Evolutionary conservation across 2,888 invertebrate species (phyloP).

Genomic region (Aromia moschata): DNA sequence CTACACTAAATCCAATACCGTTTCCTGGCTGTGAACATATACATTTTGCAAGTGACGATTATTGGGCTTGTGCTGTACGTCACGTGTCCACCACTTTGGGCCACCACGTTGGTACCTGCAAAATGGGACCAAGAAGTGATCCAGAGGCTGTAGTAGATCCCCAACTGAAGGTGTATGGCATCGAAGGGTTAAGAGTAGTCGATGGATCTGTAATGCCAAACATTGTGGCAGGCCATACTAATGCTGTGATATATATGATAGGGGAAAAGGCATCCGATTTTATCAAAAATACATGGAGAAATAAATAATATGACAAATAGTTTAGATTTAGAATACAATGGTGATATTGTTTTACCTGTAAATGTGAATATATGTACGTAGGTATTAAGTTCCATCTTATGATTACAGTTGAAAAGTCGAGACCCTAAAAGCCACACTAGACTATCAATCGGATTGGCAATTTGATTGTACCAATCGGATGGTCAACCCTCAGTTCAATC

Average conservation of each 20-base stretch:
- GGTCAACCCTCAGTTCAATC: no score
- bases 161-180: slow-evolving; percentile 64
- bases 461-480: no score
- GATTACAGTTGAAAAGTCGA: no score
- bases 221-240: slow-evolving; percentile 68
- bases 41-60: slow-evolving; percentile 71
- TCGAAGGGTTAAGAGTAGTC: slow-evolving; percentile 67
- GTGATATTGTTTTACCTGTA: no score
- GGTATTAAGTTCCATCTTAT: no score
- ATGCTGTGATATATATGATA: slow-evolving; percentile 68
- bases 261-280: slow-evolving; percentile 69
- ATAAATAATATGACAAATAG: no score
- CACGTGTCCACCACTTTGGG: slow-evolving; percentile 77
- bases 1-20: slow-evolving; percentile 66
- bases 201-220: slow-evolving; percentile 70
- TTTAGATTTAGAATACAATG: no score
- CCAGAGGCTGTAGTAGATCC: slow-evolving; percentile 64
- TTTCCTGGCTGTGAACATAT: slow-evolving; percentile 75
- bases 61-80: slow-evolving; percentile 79
- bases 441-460: no score
- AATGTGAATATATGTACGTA: no score
- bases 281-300: slow-evolving; percentile 63
- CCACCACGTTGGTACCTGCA: slow-evolving; percentile 70
- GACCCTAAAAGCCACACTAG: no score
- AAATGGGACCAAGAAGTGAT: slow-evolving; percentile 62